These are phyloP conservation scores for Hydrolagus colliei DNA, from an alignment of 2,797 vertebrate species.

Conservation along the genomic window DNA sequence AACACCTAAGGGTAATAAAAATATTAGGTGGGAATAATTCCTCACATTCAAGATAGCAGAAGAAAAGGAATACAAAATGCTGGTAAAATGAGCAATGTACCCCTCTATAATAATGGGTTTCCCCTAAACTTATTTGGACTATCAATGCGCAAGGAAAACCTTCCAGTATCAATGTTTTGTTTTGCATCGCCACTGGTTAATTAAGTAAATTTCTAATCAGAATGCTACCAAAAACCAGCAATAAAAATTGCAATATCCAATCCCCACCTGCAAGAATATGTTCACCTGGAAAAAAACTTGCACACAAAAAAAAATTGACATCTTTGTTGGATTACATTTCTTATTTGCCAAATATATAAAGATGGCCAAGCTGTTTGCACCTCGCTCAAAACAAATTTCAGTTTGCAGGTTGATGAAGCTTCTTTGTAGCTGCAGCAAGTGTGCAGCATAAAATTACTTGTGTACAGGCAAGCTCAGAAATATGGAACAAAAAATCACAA, in stretches of 20 bases:
- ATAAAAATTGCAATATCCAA: neutral
- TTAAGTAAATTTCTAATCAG: too few species aligned
- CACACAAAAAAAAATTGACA: neutral
- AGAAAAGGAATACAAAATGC: constrained; percentile 10
- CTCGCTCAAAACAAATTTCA: neutral
- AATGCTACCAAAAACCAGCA: neutral
- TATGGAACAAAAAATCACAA: neutral
- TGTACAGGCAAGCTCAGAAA: too few species aligned
- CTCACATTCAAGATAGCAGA: too few species aligned
- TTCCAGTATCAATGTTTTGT: too few species aligned
- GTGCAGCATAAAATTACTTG: neutral
- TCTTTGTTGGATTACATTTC: neutral
- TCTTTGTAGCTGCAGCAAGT: neutral
- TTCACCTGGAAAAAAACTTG: neutral
- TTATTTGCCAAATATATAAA: neutral
- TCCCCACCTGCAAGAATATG: neutral
- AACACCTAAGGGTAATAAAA: too few species aligned
- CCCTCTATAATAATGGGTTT: neutral
- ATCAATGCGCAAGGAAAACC: too few species aligned
- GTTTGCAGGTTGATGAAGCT: neutral
- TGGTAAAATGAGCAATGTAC: neutral
- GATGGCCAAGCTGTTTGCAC: neutral
- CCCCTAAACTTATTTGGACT: too few species aligned
- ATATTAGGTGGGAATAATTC: too few species aligned
- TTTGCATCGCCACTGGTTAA: too few species aligned